phyloP scores from a whole-genome alignment of 92 coral and sea anemone species.

The Zoanthus solanderi region DNA sequence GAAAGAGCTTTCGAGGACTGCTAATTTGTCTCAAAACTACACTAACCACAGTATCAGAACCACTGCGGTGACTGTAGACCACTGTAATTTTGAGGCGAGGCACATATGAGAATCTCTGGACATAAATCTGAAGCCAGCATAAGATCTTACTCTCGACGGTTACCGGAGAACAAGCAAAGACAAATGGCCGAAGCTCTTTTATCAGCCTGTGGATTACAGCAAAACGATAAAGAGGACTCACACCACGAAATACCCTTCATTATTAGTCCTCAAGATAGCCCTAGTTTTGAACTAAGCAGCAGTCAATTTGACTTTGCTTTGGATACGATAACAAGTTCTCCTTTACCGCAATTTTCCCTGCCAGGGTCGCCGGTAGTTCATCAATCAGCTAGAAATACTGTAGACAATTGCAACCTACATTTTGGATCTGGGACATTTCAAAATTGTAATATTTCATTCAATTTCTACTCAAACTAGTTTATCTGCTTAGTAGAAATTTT shows the following conservation, averaged over 20 bases:
- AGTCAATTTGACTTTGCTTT: background rate
- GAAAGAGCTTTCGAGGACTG: background rate
- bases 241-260: background rate
- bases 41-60: conserved; percentile 61
- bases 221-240: background rate
- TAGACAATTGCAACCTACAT: background rate
- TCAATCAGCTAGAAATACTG: background rate
- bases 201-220: background rate
- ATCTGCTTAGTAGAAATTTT: too few species aligned
- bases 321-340: background rate
- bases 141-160: conserved; percentile 48
- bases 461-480: background rate
- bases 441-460: background rate
- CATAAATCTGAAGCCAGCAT: conserved; percentile 10
- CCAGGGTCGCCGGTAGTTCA: background rate
- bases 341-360: background rate
- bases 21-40: conserved; percentile 1
- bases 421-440: background rate
- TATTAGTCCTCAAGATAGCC: background rate
- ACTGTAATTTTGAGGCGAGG: conserved; percentile 61
- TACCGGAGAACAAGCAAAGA: conserved; percentile 30
- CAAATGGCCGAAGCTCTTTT: background rate
- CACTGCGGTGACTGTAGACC: conserved; percentile 21
- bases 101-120: conserved; percentile 24
- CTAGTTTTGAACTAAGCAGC: background rate